Percentiles rank a stretch among this genome's conserved stretches.
Evolutionary conservation across 2,797 vertebrate genomes (phyloP).

Genomic region (Morus bassanus): DNA sequence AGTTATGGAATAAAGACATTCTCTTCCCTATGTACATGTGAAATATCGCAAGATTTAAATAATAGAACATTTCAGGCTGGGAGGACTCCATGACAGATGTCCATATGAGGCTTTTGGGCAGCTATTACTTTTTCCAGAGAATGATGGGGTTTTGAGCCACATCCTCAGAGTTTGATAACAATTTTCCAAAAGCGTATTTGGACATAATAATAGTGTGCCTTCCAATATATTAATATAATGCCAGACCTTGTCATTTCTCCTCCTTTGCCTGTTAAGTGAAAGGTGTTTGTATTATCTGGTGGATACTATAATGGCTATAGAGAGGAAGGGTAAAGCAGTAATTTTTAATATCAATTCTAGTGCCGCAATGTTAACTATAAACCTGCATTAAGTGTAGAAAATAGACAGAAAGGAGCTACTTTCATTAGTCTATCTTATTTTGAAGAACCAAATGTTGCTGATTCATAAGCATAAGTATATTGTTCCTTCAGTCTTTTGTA

Average conservation of each 20-base stretch:
- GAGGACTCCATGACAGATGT: neutral
- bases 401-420: neutral
- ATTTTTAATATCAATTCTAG: neutral
- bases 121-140: neutral
- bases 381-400: neutral
- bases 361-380: neutral
- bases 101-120: neutral
- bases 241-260: neutral
- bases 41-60: neutral
- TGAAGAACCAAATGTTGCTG: constrained; percentile 14
- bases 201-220: neutral
- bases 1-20: neutral
- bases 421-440: neutral
- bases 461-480: neutral
- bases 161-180: neutral
- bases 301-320: neutral
- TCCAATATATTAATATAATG: neutral
- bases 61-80: neutral
- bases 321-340: neutral
- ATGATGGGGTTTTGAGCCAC: neutral
- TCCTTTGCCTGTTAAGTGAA: neutral
- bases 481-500: neutral
- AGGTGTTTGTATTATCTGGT: neutral
- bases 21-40: neutral
- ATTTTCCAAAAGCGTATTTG: neutral